Evolutionary conservation across 2,113 vertebrate species (phyloP).

Genomic region (Todiramphus chloris): DNA sequence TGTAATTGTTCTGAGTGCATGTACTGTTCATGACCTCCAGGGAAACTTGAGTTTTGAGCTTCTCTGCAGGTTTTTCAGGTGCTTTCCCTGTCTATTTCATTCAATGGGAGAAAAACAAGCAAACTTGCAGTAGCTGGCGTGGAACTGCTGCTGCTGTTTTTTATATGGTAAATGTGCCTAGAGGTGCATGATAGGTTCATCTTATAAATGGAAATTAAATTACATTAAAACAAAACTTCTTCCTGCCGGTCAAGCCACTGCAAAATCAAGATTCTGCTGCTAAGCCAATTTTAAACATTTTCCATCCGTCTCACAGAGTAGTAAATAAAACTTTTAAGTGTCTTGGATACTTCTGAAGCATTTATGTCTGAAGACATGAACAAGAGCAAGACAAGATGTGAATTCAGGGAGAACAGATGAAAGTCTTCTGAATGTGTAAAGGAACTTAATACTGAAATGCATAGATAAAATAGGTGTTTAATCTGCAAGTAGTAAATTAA

Average conservation of each 20-base stretch:
- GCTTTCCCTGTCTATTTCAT: background rate
- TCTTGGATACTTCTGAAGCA: background rate
- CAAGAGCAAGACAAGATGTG: background rate
- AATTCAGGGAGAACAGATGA: background rate
- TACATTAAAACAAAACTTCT: conserved; percentile 65
- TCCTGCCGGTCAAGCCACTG: conserved; percentile 45
- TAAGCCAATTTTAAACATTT: conserved; percentile 41
- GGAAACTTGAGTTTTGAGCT: background rate
- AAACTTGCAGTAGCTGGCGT: conserved; percentile 12
- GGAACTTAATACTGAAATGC: background rate
- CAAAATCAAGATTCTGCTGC: conserved; percentile 44
- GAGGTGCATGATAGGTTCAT: conserved; percentile 54
- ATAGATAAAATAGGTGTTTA: background rate
- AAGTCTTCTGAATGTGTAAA: background rate
- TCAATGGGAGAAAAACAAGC: background rate
- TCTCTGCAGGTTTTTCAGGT: background rate
- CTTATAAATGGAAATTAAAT: conserved; percentile 71
- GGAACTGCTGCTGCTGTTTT: background rate
- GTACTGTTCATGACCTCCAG: background rate
- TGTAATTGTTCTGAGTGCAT: background rate
- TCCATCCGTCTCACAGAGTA: conserved; percentile 9
- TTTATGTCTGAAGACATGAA: background rate
- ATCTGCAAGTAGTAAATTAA: background rate
- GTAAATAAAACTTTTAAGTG: conserved; percentile 22
- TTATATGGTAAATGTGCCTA: conserved; percentile 50